A percentile compares a stretch with the other conserved stretches of the same genome.
phyloP scores from a whole-genome alignment of 2,888 invertebrate species.

The Philereme transversata region DNA sequence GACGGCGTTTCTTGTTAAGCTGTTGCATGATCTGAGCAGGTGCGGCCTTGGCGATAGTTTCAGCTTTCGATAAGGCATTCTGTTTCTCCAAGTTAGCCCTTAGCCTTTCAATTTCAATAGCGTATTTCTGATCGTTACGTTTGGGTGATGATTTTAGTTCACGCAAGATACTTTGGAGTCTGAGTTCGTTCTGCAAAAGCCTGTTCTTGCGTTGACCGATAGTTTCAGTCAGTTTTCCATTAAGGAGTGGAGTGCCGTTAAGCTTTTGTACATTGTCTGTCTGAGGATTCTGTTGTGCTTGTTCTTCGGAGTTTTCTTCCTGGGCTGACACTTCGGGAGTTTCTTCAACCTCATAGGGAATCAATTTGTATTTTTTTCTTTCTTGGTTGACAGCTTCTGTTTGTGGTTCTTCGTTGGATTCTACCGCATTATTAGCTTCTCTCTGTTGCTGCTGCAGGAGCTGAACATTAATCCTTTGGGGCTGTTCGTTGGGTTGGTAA shows the following conservation, averaged over 20 bases:
- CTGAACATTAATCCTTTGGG: constrained; percentile 35
- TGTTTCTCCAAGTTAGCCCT: constrained; percentile 52
- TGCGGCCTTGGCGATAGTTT: constrained; percentile 51
- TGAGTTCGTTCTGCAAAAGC: constrained; percentile 38
- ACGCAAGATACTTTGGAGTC: constrained; percentile 40
- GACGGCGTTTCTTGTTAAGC: constrained; percentile 43
- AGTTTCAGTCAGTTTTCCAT: constrained; percentile 39
- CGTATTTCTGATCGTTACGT: constrained; percentile 55
- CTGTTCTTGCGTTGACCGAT: constrained; percentile 42
- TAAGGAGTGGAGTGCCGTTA: constrained; percentile 37
- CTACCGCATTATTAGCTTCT: constrained; percentile 21
- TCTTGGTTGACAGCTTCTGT: constrained; percentile 17
- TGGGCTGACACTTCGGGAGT: constrained; percentile 22
- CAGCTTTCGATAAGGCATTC: constrained; percentile 53
- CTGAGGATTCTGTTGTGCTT: constrained; percentile 18
- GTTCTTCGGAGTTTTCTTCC: constrained; percentile 29
- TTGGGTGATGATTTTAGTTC: constrained; percentile 55
- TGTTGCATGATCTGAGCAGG: constrained; percentile 51
- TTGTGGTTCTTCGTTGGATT: constrained; percentile 19
- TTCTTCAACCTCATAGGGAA: constrained; percentile 36
- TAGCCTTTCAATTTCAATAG: constrained; percentile 55
- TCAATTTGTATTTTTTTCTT: constrained; percentile 26
- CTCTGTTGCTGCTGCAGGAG: constrained; percentile 28
- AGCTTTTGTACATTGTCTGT: constrained; percentile 31
- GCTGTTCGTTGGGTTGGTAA: constrained; percentile 40